Conservation (phyloP, 2,797 vertebrate species). For the Sciaenops ocellatus region DNA sequence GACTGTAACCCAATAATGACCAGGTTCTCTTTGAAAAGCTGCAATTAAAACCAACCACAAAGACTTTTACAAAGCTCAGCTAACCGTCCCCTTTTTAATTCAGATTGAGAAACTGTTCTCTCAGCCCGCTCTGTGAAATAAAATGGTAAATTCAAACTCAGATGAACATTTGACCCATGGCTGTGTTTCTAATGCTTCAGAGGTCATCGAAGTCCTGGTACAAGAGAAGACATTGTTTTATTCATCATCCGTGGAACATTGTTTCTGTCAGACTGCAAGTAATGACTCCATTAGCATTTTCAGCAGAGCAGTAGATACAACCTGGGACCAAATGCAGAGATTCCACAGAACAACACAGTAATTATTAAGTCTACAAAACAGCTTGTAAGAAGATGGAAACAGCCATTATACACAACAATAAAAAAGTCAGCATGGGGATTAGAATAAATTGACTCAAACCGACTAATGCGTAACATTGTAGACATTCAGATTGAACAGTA, state of each 20-base stretch:
- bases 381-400: slow-evolving; percentile 11
- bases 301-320: slow-evolving; percentile 31
- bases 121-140: slow-evolving; percentile 31
- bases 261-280: slow-evolving; percentile 61
- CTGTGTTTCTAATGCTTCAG: slow-evolving; percentile 53
- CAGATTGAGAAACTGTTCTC: slow-evolving; percentile 30
- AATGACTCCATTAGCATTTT: slow-evolving; percentile 72
- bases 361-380: slow-evolving; percentile 38
- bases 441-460: not conserved
- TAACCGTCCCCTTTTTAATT: slow-evolving; percentile 37
- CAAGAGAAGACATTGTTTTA: slow-evolving; percentile 62
- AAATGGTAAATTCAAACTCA: slow-evolving; percentile 54
- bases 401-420: slow-evolving; percentile 6
- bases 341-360: slow-evolving; percentile 19
- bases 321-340: slow-evolving; percentile 32
- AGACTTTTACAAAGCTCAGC: slow-evolving; percentile 39
- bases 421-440: not conserved
- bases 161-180: slow-evolving; percentile 56
- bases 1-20: slow-evolving; percentile 36
- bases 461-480: not conserved
- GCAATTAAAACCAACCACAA: slow-evolving; percentile 55
- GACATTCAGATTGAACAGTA: not conserved
- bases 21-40: slow-evolving; percentile 39
- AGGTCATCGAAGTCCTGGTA: slow-evolving; percentile 45
- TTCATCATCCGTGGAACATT: slow-evolving; percentile 65